Base-by-base conservation (phyloP, 2,797 vertebrate species). In the Poecilia velifera region DNA sequence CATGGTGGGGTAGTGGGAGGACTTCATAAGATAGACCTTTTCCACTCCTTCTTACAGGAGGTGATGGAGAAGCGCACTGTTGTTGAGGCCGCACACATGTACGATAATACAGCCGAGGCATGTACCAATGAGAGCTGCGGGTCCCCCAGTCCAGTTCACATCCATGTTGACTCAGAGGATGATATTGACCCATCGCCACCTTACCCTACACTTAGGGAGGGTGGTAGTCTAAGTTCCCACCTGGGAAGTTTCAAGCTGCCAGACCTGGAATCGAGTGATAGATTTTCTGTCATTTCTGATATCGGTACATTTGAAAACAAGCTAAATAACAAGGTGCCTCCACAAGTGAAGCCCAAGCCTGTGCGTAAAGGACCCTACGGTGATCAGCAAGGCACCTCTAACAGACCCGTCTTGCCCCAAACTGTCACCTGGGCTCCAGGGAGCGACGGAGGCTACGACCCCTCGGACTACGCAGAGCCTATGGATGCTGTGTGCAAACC, bases 391-490 rank as follows among this genome's bases (percentile, higher is more conserved):
- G 91, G 91, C 70, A 94, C 96, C 3, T 95, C 95, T 4, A 98
- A 97, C 87, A 95, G 98, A 43, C 97, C 96, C 57, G 97, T 97
- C 0, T 72, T 98, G 82, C 91, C 94, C 57, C 96, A 97, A 18
- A 95, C 97, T 0, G 96, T 97, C 3, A 92, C 94, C 34, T 99
- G 98, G 98, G 89, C 96, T 0, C 96, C 97, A 34, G 77, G 95
- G 0, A 98, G 96, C 0, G 96, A 96, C 43, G 92, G 95, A 31
- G 96, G 97, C 82, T 99, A 98, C n/a, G 98, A 99, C 82, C 98
- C 98, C 1, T 99, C 98, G 0, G 98, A 99, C 83, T 99, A 99
- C 0, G 98, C 98, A 0, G 98, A 99, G 62, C 98, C 98, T 0
- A 96, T 98, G 94, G 98, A 99, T 31, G 97, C 98, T 0, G 97